Evolutionary conservation across 2,888 invertebrate genomes (phyloP).

Genomic region (Meloe dianella): DNA sequence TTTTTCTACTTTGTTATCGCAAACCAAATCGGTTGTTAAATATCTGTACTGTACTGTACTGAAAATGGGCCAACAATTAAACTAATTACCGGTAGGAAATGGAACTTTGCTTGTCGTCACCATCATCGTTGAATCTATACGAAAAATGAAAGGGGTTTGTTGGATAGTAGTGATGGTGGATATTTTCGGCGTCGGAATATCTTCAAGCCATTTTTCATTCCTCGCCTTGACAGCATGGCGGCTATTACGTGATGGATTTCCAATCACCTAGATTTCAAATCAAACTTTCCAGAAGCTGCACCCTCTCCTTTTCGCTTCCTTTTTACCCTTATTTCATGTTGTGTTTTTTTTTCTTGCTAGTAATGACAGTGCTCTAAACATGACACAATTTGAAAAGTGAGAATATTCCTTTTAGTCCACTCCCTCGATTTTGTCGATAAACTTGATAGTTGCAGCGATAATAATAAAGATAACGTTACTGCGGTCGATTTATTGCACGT

Average conservation of each 20-base stretch:
- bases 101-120: constrained; percentile 10
- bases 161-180: constrained; percentile 12
- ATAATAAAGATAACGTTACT: constrained; percentile 40
- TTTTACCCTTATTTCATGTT: not conserved
- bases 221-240: constrained; percentile 48
- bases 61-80: constrained; percentile 17
- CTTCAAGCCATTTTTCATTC: constrained; percentile 52
- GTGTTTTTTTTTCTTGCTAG: constrained; percentile 23
- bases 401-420: no score
- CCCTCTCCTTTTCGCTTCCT: constrained; percentile 29
- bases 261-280: constrained; percentile 55
- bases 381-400: constrained; percentile 41
- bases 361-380: constrained; percentile 46
- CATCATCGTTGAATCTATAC: not conserved
- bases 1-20: not conserved
- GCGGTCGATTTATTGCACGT: constrained; percentile 48
- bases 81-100: constrained; percentile 23
- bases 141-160: constrained; percentile 23
- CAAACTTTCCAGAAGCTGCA: constrained; percentile 49
- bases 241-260: constrained; percentile 55
- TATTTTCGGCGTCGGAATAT: constrained; percentile 40
- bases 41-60: not conserved
- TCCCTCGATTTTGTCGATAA: constrained; percentile 38
- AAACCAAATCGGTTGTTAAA: no score
- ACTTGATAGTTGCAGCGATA: no score